Percentiles rank a stretch among this genome's conserved stretches.
phyloP scores from a whole-genome alignment of 2,797 vertebrate species.

The Bovichtus diacanthus region DNA sequence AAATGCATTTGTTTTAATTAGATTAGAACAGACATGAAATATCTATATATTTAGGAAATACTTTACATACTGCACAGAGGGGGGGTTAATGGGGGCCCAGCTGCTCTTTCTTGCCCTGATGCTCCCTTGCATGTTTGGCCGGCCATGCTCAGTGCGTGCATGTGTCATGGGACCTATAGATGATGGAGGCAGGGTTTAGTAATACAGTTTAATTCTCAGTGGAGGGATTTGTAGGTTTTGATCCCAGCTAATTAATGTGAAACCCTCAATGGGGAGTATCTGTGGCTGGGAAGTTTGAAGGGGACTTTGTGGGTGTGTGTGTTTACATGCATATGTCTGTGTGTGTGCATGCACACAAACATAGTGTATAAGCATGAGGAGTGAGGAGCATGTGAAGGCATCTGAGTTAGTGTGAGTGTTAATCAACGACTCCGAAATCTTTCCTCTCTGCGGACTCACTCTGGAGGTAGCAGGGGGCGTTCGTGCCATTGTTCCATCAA shows the following conservation, averaged over 20 bases:
- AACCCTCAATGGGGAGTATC: slow-evolving; percentile 72
- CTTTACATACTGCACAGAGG: not conserved
- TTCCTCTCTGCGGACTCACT: slow-evolving; percentile 51
- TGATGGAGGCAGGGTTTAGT: slow-evolving; percentile 65
- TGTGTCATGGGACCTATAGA: slow-evolving; percentile 48
- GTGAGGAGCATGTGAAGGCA: slow-evolving; percentile 8
- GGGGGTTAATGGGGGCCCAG: not conserved
- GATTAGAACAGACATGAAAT: not conserved
- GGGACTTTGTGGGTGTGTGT: slow-evolving; percentile 46
- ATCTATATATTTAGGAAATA: not conserved
- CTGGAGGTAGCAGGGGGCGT: slow-evolving; percentile 57
- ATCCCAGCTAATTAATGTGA: slow-evolving; percentile 81
- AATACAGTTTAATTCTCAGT: slow-evolving; percentile 64
- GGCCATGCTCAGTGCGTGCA: not conserved
- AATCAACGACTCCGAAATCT: slow-evolving; percentile 57
- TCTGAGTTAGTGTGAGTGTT: slow-evolving; percentile 20
- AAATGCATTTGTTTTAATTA: not conserved
- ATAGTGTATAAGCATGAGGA: not conserved
- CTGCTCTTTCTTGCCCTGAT: not conserved
- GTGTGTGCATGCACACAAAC: not conserved
- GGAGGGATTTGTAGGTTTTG: slow-evolving; percentile 78
- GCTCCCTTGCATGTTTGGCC: slow-evolving; percentile 3
- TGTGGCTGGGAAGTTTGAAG: slow-evolving; percentile 68
- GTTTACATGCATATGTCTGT: not conserved
- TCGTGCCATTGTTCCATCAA: slow-evolving; percentile 71